phyloP scores from a whole-genome alignment of 2,888 invertebrate species.

The Nineta flava region DNA sequence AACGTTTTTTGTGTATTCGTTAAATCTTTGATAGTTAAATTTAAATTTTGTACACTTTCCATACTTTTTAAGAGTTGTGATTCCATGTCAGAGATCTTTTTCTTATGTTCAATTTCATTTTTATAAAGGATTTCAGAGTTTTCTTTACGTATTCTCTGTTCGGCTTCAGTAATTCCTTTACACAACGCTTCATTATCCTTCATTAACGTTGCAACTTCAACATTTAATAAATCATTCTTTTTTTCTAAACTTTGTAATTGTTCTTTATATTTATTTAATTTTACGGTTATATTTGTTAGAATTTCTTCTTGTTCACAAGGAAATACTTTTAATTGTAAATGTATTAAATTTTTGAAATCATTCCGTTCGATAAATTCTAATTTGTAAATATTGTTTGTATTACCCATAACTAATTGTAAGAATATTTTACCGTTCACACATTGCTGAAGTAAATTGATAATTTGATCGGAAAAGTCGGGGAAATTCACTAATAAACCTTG shows the following conservation, averaged over 20 bases:
- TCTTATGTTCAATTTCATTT: neutral
- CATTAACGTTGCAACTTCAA: neutral
- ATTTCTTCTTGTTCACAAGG: slow-evolving; percentile 4
- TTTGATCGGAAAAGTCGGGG: slow-evolving; percentile 5
- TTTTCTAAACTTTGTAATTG: neutral
- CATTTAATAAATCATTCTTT: slow-evolving; percentile 1
- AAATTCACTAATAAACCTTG: slow-evolving; percentile 6
- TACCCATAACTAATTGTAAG: neutral
- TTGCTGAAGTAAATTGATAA: slow-evolving; percentile 4
- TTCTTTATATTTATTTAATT: slow-evolving; percentile 3
- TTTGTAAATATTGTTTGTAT: neutral
- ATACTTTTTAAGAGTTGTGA: neutral
- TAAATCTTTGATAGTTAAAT: slow-evolving; percentile 1
- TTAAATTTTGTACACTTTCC: slow-evolving; percentile 1
- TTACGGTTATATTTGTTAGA: neutral
- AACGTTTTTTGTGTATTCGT: neutral
- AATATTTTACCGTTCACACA: slow-evolving; percentile 4
- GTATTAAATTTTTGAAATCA: slow-evolving; percentile 6
- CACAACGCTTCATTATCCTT: slow-evolving; percentile 4
- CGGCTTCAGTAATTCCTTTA: neutral
- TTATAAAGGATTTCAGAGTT: neutral
- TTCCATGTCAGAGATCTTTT: neutral
- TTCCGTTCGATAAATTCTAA: slow-evolving; percentile 7
- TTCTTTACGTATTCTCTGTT: neutral
- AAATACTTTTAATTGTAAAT: slow-evolving; percentile 4